These are phyloP conservation scores for Stegophylla sp. DNA, from an alignment of 2,888 invertebrate genomes.

Conservation along the genomic window DNA sequence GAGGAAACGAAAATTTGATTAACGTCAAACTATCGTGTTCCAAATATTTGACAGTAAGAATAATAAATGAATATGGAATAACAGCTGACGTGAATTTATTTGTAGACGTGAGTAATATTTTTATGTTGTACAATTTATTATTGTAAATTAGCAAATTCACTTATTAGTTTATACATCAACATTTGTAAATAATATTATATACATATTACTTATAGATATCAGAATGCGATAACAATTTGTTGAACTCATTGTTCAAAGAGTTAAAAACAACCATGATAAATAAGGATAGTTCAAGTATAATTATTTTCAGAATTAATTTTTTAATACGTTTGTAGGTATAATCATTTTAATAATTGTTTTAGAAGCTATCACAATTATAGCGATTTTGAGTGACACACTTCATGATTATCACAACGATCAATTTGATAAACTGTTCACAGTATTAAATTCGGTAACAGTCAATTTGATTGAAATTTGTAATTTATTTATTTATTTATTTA, in stretches of 20 bases:
- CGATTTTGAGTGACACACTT: constrained; percentile 31
- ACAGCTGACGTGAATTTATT: neutral
- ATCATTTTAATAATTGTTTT: neutral
- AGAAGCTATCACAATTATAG: constrained; percentile 22
- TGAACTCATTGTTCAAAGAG: neutral
- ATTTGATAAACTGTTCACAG: constrained; percentile 6
- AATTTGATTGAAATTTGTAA: neutral
- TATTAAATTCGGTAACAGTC: neutral
- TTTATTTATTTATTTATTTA: too few species aligned
- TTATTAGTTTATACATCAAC: too few species aligned
- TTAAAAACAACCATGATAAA: neutral
- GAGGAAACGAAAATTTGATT: neutral
- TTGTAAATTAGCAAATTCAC: too few species aligned
- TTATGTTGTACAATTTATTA: neutral
- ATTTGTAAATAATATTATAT: too few species aligned
- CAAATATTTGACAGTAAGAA: constrained; percentile 1
- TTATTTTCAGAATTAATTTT: neutral
- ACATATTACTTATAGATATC: neutral
- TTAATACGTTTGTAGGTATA: too few species aligned
- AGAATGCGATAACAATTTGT: neutral
- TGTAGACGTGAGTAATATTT: constrained; percentile 3
- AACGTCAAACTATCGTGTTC: constrained; percentile 16
- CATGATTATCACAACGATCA: neutral
- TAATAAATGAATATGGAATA: constrained; percentile 3
- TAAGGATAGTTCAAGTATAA: constrained; percentile 12